A percentile compares a stretch with the other conserved stretches of the same genome.
phyloP scores from a whole-genome alignment of 2,888 invertebrate species.

The Anagyrus pseudococci region DNA sequence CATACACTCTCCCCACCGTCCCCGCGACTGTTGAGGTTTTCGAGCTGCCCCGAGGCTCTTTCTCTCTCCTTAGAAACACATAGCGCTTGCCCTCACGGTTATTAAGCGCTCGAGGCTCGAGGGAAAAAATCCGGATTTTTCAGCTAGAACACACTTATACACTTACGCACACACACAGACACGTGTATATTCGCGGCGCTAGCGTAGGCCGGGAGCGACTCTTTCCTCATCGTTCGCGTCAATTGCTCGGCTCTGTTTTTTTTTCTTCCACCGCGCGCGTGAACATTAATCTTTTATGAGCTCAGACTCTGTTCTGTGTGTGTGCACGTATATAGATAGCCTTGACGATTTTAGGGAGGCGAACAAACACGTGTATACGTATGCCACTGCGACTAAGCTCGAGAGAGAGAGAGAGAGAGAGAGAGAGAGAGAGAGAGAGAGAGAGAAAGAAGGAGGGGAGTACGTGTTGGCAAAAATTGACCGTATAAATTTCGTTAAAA shows the following conservation, averaged over 20 bases:
- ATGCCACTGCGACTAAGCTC: too few relatives aligned
- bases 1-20: too few relatives aligned
- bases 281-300: background rate
- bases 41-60: constrained; percentile 18
- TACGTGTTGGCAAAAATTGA: background rate
- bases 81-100: constrained; percentile 35
- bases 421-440: too few relatives aligned
- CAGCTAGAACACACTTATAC: background rate
- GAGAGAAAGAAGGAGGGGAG: too few relatives aligned
- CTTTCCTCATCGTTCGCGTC: too few relatives aligned
- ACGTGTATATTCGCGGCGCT: background rate
- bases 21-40: too few relatives aligned
- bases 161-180: background rate
- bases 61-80: background rate
- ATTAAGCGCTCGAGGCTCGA: constrained; percentile 41
- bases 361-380: background rate
- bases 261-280: background rate
- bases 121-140: constrained; percentile 21
- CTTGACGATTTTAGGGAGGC: constrained; percentile 15
- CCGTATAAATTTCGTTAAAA: background rate
- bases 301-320: background rate
- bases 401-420: too few relatives aligned
- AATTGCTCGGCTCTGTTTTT: too few relatives aligned
- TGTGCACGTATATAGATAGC: background rate
- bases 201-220: background rate